Evolutionary conservation across 2,888 invertebrate species (phyloP), one percentile per base, ranked within the genome.

Genomic region (Apodemia zela): DNA sequence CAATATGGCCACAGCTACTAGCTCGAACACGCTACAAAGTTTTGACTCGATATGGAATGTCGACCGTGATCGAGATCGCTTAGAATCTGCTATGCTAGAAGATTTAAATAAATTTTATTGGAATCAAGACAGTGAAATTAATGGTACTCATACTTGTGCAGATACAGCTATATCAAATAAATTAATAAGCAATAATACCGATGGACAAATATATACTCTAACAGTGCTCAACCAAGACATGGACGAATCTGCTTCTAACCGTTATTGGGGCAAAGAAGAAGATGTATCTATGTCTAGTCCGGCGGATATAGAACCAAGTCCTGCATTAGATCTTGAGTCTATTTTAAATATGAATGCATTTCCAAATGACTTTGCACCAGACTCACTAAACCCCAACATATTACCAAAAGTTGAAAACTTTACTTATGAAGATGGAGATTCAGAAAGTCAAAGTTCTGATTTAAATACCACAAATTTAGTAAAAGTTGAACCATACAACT

Each of bases 21-120:
- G 90, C 57, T 87, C 91, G 72, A 88, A 91, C 63, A 82, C 90
- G 42, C 81, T 92, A 62, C 93, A 90, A 80, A 93, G 87, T 74
- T 90, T 92, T 77, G 93, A 93, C 71, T 92, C 94, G 68, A 94
- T 94, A 70, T 94, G 95, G 93, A 95, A 94, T 78, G 93, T 93
- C 58, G 95, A 95, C 71, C 95, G 96, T 80, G 95, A 94, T 71
- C 93, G 95, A 42, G 95, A 95, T 69, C 93, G 95, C 69, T 87
- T 95, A 70, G 95, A 95, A 78, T 94, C 94, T 60, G 94, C 95
- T 75, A 95, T 97, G 77, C 92, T 97, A 75, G 97, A 97, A 82
- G 97, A 97, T 86, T 93, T 97, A 74, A 96, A 96, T 85, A 96
- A 96, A 81, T 96, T 95, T 81, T 96, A 96, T 79, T 96, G 96